phyloP scores from a whole-genome alignment of 2,888 invertebrate species.

The Ichneumon xanthorius region DNA sequence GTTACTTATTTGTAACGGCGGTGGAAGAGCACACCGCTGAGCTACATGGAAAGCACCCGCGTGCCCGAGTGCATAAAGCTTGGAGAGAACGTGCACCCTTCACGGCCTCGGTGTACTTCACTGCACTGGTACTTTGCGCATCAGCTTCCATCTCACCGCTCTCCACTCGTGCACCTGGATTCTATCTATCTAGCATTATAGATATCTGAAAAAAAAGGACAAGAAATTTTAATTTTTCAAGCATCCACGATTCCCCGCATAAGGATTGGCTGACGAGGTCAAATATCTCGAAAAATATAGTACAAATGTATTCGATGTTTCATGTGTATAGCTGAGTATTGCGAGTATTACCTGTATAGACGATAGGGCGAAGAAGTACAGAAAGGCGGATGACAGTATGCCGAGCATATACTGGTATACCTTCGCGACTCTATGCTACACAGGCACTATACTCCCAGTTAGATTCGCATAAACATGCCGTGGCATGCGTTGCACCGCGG shows the following conservation, averaged over 20 bases:
- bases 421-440: constrained; percentile 24
- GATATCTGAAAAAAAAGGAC: background rate
- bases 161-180: constrained; percentile 56
- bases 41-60: constrained; percentile 62
- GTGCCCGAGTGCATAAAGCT: constrained; percentile 45
- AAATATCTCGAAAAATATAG: background rate
- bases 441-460: constrained; percentile 50
- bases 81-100: constrained; percentile 42
- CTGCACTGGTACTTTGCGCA: constrained; percentile 29
- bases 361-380: background rate
- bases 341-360: background rate
- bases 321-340: background rate
- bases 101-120: constrained; percentile 24
- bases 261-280: background rate
- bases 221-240: background rate
- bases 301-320: background rate
- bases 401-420: constrained; percentile 28
- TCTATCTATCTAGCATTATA: constrained; percentile 16
- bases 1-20: constrained; percentile 76
- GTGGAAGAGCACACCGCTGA: constrained; percentile 45
- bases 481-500: constrained; percentile 64
- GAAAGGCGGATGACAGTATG: constrained; percentile 33
- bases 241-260: background rate
- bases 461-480: constrained; percentile 74
- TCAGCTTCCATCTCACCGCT: constrained; percentile 59